Evolutionary conservation across 2,113 vertebrate genomes (phyloP), one percentile per base, ranked within the genome.

Genomic region (Castor canadensis): DNA sequence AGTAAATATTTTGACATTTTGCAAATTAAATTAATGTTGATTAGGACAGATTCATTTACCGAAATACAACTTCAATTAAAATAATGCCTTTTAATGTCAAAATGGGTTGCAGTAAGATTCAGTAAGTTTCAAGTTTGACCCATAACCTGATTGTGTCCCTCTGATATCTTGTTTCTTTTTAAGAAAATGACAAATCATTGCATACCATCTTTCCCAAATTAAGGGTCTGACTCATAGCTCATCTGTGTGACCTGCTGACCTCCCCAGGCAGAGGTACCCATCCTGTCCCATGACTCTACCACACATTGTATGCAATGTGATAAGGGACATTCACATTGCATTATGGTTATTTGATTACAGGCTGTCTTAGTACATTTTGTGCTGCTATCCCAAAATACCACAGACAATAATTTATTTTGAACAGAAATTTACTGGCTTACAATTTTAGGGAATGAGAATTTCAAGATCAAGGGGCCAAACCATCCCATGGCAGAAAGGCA

Each of bases 1-100:
- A 79, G 15, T 79, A 91, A 89, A 89, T 84, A 81, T 64, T 91
- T 95, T 94, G 4, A 35, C 56, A 93, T 92, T 89, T 87, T 75
- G 47, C 26, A 32, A 82, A 66, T 40, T 69, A 89, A 87, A 84
- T 60, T 77, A 6, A 32, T 54, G 4, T 64, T 86, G 3, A 66
- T 92, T 75, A 85, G 40, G 35, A 77, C 16, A 91, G 28, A 75
- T 45, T 43, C 43, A 80, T 96, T 60, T 93, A 64, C 54, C 87
- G 24, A 91, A 93, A 91, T 76, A 17, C 19, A 93, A 60, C 49
- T 79, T 82, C 3, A 76, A 3, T 3, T 92, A 35, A 91, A 69
- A 58, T 80, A 52, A 30, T 72, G 2, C 64, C 4, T 20, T 54
- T 43, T 24, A 17, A 89, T 71, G 12, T 49, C 64, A 56, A 82